phyloP scores from a whole-genome alignment of 2,113 vertebrate species.

The Bubo blakistoni region DNA sequence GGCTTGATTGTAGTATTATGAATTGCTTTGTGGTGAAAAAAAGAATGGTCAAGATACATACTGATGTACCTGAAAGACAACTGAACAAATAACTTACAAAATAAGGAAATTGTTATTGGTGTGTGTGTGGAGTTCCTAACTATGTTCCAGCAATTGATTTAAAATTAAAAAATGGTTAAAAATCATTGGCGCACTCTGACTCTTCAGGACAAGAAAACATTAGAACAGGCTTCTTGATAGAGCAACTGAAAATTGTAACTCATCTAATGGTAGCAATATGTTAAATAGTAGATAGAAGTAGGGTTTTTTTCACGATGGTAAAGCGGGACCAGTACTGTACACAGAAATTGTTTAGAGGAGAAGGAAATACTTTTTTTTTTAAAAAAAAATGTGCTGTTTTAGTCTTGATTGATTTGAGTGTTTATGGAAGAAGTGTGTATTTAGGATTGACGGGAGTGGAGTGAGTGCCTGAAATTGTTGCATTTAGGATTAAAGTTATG shows the following conservation, averaged over 20 bases:
- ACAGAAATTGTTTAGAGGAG: background rate
- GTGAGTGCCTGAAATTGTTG: background rate
- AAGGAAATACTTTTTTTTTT: background rate
- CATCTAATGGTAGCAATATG: background rate
- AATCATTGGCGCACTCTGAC: accelerated
- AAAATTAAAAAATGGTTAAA: background rate
- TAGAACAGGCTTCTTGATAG: background rate
- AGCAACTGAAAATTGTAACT: background rate
- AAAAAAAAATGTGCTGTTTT: background rate
- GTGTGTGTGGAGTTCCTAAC: background rate
- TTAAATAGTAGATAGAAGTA: background rate
- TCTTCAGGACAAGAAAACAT: background rate
- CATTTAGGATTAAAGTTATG: background rate
- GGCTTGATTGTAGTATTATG: background rate
- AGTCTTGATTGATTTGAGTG: background rate
- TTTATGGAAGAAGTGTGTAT: background rate
- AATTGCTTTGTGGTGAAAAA: background rate
- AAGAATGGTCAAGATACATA: background rate
- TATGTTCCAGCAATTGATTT: background rate
- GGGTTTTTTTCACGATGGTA: background rate
- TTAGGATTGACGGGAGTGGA: background rate
- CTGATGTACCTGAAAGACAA: background rate
- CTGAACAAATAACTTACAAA: background rate
- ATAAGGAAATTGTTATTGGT: background rate
- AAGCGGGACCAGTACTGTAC: background rate